Percentiles rank a stretch among this genome's conserved stretches.
Evolutionary conservation across 2,113 vertebrate genomes (phyloP).

Genomic region (Hystrix cristata): DNA sequence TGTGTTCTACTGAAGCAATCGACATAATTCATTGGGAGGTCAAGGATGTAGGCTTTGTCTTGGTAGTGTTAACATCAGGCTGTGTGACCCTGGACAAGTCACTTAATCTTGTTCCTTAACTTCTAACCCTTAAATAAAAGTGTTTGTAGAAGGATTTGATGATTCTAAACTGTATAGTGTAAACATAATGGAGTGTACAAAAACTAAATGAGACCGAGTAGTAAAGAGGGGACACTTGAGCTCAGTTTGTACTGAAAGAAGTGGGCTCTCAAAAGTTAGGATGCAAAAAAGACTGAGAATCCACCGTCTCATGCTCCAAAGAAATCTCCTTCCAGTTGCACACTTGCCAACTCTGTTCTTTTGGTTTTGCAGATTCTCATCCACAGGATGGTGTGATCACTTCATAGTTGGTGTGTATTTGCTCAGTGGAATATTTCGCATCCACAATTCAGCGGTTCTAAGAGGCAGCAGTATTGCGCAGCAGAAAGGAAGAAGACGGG

Average conservation of each 20-base stretch:
- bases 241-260: not conserved
- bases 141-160: not conserved
- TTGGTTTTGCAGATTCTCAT: conserved; percentile 19
- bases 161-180: not conserved
- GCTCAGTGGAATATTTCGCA: conserved; percentile 68
- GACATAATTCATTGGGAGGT: not conserved
- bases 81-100: conserved; percentile 16
- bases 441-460: conserved; percentile 50
- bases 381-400: conserved; percentile 59
- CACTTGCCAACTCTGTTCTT: not conserved
- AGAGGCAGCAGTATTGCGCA: conserved; percentile 66
- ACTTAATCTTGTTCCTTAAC: not conserved
- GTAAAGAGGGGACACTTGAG: not conserved
- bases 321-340: not conserved
- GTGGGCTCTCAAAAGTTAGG: not conserved
- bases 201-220: not conserved
- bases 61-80: not conserved
- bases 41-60: not conserved
- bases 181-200: not conserved
- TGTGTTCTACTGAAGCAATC: not conserved
- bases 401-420: conserved; percentile 65
- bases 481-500: conserved; percentile 72
- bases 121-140: not conserved
- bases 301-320: not conserved
- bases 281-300: not conserved